Base-by-base conservation (phyloP, 30 jellyfish, hydroid and myxozoan species). In the Haliclystus octoradiatus region DNA sequence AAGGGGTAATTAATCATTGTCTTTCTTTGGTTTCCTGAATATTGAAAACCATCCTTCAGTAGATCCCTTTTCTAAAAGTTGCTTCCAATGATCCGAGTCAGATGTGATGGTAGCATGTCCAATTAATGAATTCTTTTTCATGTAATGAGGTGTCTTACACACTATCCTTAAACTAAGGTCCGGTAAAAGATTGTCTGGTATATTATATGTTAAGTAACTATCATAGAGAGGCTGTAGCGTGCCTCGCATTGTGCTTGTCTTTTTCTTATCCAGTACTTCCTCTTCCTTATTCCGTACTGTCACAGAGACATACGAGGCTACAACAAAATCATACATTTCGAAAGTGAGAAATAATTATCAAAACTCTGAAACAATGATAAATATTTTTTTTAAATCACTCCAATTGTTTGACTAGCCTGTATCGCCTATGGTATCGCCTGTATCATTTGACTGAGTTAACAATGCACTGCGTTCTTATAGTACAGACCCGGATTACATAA, bases 121-220 rank as follows among this genome's bases (percentile, higher is more conserved):
- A 28, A 88, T 51, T 62, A 81, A 66, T 31, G 81, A 52, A 46
- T 72, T 73, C 34, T 73, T 71, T 60, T 68, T 87, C 40, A 88
- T 34, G 63, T 52, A 3, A 24, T 81, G 71, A 29, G 62, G 79
- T 2, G 80, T 64, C 35, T 88, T 88, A 14, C 79, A 71, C n/a
- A 49, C 66, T 19, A 88, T n/a, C 63, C 66, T 57, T 26, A 88
- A 61, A 24, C 63, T 76, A 33, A 77, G 66, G 31, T 88, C 97
- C 22, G 93, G 93, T 61, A 88, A 53, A 46, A 88, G n/a, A 49
- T 81, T 76, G 62, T 88, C 97, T 2, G 97, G 88, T 24, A 88
- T 72, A 2, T 57, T 67, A 63, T 74, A 63, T 14, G 52, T 29
- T 2, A 81, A 78, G 24, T 50, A 72, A 14, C 74, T 80, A 34